Evolutionary conservation across 2,113 vertebrate genomes (phyloP).

Genomic region (Cichladusa arquata): DNA sequence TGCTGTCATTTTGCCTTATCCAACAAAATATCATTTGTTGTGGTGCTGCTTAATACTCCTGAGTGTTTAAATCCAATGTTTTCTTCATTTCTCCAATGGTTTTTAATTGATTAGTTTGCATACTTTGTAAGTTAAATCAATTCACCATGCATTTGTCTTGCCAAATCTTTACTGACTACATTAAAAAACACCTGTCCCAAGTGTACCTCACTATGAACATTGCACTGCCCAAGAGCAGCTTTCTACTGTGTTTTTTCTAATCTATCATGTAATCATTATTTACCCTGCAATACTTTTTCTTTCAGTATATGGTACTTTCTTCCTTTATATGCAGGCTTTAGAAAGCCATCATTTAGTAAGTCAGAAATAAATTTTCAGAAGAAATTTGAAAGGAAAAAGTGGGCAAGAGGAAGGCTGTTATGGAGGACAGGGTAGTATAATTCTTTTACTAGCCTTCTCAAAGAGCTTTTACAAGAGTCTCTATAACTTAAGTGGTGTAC

Average conservation of each 20-base stretch:
- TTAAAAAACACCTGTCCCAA: neutral
- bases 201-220: neutral
- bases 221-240: neutral
- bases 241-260: neutral
- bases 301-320: neutral
- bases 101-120: conserved; percentile 1
- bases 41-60: neutral
- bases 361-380: neutral
- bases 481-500: neutral
- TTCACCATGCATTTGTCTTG: neutral
- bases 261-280: neutral
- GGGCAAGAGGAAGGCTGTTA: neutral
- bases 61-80: neutral
- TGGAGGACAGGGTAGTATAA: neutral
- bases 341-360: neutral
- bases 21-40: neutral
- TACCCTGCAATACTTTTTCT: neutral
- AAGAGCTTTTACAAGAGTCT: neutral
- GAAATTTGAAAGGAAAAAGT: neutral
- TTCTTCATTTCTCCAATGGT: neutral
- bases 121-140: neutral
- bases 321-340: neutral
- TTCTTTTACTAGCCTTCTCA: neutral
- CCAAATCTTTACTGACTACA: neutral
- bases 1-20: neutral